Evolutionary conservation across 92 coral and sea anemone species (phyloP).

Genomic region (Epizoanthus stellaris): DNA sequence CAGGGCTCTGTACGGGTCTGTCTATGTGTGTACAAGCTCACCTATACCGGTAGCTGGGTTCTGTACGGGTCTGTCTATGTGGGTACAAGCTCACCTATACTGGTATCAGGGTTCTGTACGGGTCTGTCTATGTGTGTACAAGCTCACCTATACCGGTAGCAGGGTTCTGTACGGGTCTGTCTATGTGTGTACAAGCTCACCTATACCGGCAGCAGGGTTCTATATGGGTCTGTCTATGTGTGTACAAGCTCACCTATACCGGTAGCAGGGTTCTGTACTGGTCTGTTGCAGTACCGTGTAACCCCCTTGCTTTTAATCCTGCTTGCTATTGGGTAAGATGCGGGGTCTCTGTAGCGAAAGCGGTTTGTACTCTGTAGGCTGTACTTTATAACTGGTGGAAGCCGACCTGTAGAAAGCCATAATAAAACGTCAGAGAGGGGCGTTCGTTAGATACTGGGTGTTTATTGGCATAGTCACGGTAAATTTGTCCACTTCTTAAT

Average conservation of each 20-base stretch:
- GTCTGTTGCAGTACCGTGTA: slow-evolving; percentile 57
- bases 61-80: too few species aligned
- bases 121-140: too few species aligned
- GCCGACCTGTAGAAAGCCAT: slow-evolving; percentile 40
- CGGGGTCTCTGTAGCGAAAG: slow-evolving; percentile 79
- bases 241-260: slow-evolving; percentile 56
- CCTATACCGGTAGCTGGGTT: too few species aligned
- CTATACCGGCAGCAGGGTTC: too few species aligned
- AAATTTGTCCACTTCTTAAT: not conserved
- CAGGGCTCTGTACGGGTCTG: slow-evolving; percentile 66
- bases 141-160: too few species aligned
- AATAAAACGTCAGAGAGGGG: not conserved
- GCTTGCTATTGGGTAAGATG: slow-evolving; percentile 51
- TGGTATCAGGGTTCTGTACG: too few species aligned
- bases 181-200: too few species aligned
- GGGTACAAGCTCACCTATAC: too few species aligned
- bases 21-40: too few species aligned
- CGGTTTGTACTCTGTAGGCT: slow-evolving; percentile 88
- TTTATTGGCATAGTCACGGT: too few species aligned
- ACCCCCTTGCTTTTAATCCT: slow-evolving; percentile 36
- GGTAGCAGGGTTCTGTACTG: slow-evolving; percentile 64
- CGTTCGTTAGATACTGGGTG: too few species aligned
- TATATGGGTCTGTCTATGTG: not conserved
- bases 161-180: too few species aligned
- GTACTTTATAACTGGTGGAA: slow-evolving; percentile 80